A percentile compares a stretch with the other conserved stretches of the same genome.
phyloP scores from a whole-genome alignment of 2,113 vertebrate genomes.

The Pomatostomus ruficeps region DNA sequence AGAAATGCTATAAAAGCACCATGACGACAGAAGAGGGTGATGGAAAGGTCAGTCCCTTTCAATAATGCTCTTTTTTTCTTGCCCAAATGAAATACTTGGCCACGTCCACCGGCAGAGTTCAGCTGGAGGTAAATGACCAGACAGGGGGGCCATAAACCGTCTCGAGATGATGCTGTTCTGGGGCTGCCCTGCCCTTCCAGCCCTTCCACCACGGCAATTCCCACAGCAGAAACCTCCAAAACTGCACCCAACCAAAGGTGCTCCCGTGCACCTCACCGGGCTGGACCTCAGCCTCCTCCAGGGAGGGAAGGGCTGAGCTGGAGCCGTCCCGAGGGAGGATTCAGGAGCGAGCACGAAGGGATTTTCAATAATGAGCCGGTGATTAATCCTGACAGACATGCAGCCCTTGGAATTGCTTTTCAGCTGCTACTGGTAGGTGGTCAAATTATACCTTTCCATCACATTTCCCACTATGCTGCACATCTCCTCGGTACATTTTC shows the following conservation, averaged over 20 bases:
- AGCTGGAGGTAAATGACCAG: constrained; percentile 77
- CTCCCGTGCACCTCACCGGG: background rate
- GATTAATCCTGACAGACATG: constrained; percentile 61
- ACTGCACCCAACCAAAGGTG: background rate
- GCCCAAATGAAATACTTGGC: constrained; percentile 59
- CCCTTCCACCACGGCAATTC: background rate
- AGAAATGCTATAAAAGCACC: constrained; percentile 61
- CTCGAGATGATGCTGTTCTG: constrained; percentile 47
- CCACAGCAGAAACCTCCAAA: background rate
- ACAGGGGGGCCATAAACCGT: constrained; percentile 76
- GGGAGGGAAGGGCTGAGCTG: background rate
- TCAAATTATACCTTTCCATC: constrained; percentile 74
- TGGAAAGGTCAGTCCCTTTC: constrained; percentile 64
- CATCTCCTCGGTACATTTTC: constrained; percentile 50
- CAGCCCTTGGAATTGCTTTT: constrained; percentile 54
- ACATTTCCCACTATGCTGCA: constrained; percentile 39
- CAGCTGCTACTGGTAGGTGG: constrained; percentile 65
- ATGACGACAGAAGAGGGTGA: constrained; percentile 64
- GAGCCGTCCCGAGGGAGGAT: background rate
- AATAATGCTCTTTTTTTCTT: constrained; percentile 44
- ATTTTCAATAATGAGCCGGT: constrained; percentile 12
- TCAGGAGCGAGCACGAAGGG: background rate
- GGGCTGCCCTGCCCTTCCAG: background rate
- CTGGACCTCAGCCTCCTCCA: background rate
- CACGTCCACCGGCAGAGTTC: constrained; percentile 73